phyloP scores from a whole-genome alignment of 2,888 invertebrate genomes.

The Cylindroiulus punctatus region DNA sequence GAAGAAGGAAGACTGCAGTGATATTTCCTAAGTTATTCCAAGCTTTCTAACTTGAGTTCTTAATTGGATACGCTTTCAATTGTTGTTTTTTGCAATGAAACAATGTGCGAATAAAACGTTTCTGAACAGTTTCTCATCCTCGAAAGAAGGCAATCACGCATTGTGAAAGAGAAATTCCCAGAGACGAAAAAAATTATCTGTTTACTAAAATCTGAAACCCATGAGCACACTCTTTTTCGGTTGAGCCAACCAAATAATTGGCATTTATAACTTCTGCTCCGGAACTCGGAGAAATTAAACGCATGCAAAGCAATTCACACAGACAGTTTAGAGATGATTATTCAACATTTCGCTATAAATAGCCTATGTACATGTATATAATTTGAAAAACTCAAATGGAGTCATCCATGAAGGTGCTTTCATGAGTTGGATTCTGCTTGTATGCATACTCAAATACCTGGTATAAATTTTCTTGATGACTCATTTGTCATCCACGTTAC shows the following conservation, averaged over 20 bases:
- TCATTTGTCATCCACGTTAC: no score
- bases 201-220: constrained; percentile 9
- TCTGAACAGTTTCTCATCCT: not conserved
- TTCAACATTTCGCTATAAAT: not conserved
- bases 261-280: not conserved
- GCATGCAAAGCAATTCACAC: not conserved
- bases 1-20: not conserved
- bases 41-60: not conserved
- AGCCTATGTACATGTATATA: no score
- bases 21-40: not conserved
- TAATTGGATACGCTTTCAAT: not conserved
- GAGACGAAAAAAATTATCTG: not conserved
- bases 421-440: no score
- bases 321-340: not conserved
- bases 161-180: not conserved
- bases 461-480: no score
- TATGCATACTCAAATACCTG: no score
- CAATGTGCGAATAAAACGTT: not conserved
- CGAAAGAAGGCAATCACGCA: constrained; percentile 16
- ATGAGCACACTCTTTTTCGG: not conserved
- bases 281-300: no score
- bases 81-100: not conserved
- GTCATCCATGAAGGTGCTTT: no score
- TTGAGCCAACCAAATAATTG: not conserved
- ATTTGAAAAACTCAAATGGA: no score